Evolutionary conservation across 2,888 invertebrate genomes (phyloP).

Genomic region (Polymixis flavicincta): DNA sequence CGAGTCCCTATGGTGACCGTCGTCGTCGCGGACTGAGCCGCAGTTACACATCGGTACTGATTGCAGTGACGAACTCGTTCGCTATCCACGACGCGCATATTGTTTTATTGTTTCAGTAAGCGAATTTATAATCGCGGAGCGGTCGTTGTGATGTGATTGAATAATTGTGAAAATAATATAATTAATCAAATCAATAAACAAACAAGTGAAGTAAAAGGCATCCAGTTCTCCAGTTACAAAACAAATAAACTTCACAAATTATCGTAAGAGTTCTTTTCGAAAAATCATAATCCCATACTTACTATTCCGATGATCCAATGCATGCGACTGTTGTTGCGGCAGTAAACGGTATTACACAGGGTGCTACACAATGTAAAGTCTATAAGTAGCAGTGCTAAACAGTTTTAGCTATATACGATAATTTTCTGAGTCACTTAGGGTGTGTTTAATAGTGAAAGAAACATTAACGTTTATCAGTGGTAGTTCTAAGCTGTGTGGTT

Average conservation of each 20-base stretch:
- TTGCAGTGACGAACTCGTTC: constrained; percentile 84
- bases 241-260: constrained; percentile 45
- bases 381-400: constrained; percentile 8
- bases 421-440: constrained; percentile 62
- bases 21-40: constrained; percentile 68
- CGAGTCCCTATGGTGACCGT: constrained; percentile 82
- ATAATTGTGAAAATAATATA: constrained; percentile 46
- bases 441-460: constrained; percentile 72
- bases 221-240: constrained; percentile 22
- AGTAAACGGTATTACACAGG: constrained; percentile 69
- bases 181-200: constrained; percentile 27
- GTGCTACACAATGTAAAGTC: constrained; percentile 32
- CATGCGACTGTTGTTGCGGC: constrained; percentile 71
- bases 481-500: constrained; percentile 75
- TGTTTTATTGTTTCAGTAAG: constrained; percentile 85
- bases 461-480: constrained; percentile 81
- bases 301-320: constrained; percentile 69
- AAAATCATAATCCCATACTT: constrained; percentile 66
- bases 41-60: constrained; percentile 76
- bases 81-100: constrained; percentile 80
- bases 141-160: constrained; percentile 81
- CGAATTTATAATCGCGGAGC: constrained; percentile 82
- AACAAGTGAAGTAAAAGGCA: constrained; percentile 9
- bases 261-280: constrained; percentile 52
- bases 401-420: constrained; percentile 17